Base-by-base conservation (phyloP, 2,113 vertebrate genomes). In the Oenanthe melanoleuca region DNA sequence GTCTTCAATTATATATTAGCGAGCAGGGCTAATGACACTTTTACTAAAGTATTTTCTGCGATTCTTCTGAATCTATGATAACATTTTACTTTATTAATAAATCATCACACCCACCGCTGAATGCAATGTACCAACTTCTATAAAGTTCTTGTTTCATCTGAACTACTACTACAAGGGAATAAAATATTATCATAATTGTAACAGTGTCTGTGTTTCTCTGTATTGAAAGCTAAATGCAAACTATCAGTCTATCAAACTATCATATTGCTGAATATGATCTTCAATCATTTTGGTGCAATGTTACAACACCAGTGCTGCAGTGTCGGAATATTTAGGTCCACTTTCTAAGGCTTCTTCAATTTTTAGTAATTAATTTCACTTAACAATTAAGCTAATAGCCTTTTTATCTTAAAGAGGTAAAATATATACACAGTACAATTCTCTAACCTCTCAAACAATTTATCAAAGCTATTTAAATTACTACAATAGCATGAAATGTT, bases 401-500 rank as follows among this genome's bases (percentile, higher is more conserved):
- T 97, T 98, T 98, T 97, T 97, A 98, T 98, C 98, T 98, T 96
- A 96, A 97, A 97, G 97, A 91, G 88, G 94, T 97, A 97, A 98
- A 98, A 98, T 98, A 98, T 97, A 98, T 96, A 97, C 94, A 94
- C 74, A 94, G 89, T 89, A 96, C 93, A 90, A 97, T 98, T 97
- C 97, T 97, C 96, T 98, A 98, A 98, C 97, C 98, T 92, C 97
- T 94, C 42, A 74, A 93, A 97, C 97, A 94, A 98, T 98, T 97
- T 95, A 98, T 98, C 98, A 98, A 96, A 98, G 97, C 94, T 97
- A 97, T 98, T 98, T 98, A 98, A 98, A 98, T 98, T 98, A 98
- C 97, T 86, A 97, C 97, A 96, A 97, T 97, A 97, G 98, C 97
- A 97, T 94, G 95, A 98, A 98, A 98, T 97, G 98, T 97, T 98